Percentiles rank a stretch among this genome's conserved stretches.
phyloP scores from a whole-genome alignment of 2,113 vertebrate species.

The Nothobranchius kuhntae region DNA sequence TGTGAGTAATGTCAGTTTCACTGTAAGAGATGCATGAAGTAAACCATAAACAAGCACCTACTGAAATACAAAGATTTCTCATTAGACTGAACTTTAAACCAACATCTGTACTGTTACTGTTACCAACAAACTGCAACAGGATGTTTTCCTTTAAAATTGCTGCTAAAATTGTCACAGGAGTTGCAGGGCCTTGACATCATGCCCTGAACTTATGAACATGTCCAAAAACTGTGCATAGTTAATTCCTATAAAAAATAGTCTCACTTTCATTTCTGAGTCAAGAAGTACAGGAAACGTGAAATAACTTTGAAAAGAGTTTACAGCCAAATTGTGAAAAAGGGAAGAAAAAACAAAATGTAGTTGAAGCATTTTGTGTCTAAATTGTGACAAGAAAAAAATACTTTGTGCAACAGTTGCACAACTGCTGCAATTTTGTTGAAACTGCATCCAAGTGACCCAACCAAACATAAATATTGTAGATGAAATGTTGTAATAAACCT shows the following conservation, averaged over 20 bases:
- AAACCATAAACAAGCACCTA: constrained; percentile 14
- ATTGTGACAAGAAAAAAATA: too few species aligned
- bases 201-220: not conserved
- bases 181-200: constrained; percentile 5
- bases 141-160: not conserved
- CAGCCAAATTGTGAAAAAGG: too few species aligned
- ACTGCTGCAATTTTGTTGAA: too few species aligned
- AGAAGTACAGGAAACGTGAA: too few species aligned
- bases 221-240: not conserved
- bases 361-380: too few species aligned
- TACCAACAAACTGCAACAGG: not conserved
- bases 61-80: constrained; percentile 16
- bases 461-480: too few species aligned
- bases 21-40: constrained; percentile 21
- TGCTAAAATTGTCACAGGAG: not conserved
- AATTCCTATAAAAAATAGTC: not conserved
- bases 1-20: constrained; percentile 22
- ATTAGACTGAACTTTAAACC: not conserved
- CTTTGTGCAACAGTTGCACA: too few species aligned
- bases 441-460: too few species aligned
- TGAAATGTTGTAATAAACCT: too few species aligned
- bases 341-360: too few species aligned
- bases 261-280: too few species aligned
- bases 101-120: not conserved
- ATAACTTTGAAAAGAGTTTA: too few species aligned